Percentiles rank a stretch among this genome's conserved stretches.
Evolutionary conservation across 2,797 vertebrate species (phyloP).

Genomic region (Heliangelus exortis): DNA sequence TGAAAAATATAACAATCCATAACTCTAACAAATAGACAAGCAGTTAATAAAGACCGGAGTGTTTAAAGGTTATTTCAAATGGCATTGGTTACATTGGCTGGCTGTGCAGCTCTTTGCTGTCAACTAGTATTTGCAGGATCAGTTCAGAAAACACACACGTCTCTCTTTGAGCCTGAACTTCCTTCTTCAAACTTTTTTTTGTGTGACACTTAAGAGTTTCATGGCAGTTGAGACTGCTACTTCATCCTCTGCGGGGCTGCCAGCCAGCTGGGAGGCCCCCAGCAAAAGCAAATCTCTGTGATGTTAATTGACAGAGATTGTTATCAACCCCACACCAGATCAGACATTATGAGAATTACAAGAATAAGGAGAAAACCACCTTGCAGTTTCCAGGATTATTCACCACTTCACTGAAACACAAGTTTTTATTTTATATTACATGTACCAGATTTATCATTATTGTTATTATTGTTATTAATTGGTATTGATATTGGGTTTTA

Average conservation of each 20-base stretch:
- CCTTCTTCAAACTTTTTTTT: constrained; percentile 19
- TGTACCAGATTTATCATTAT: neutral
- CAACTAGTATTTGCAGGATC: neutral
- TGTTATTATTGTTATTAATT: neutral
- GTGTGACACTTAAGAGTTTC: neutral
- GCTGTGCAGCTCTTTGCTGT: neutral
- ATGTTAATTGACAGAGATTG: neutral
- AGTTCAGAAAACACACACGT: neutral
- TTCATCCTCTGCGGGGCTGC: neutral
- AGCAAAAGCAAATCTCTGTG: neutral
- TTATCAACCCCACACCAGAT: neutral
- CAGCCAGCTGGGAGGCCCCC: neutral
- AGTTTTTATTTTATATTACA: neutral
- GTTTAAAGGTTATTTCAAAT: neutral
- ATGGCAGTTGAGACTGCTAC: neutral
- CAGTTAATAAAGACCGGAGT: neutral
- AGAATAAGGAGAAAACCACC: neutral
- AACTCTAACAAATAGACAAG: neutral
- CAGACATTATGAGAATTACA: neutral
- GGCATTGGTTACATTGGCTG: neutral
- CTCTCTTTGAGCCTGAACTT: constrained; percentile 11
- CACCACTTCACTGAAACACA: neutral
- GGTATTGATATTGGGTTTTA: no score
- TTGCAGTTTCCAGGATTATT: constrained; percentile 12
- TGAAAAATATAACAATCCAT: neutral